Conservation (phyloP, 2,113 vertebrate species). For the Notothenia rossii region DNA sequence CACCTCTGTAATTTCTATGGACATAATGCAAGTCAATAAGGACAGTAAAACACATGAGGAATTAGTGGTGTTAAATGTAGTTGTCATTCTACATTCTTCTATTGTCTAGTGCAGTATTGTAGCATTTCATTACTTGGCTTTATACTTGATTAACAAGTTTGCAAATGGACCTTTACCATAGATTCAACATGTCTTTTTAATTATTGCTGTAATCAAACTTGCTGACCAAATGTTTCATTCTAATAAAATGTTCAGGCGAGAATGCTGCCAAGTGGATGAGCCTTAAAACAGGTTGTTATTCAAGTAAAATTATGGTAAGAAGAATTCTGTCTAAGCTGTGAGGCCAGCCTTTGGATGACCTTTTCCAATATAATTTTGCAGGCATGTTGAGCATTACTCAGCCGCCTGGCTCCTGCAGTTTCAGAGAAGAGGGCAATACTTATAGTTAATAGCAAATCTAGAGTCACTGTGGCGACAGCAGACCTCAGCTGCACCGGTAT, state of each 20-base stretch:
- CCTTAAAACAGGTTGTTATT: conserved; percentile 48
- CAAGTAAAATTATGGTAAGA: conserved; percentile 33
- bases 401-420: conserved; percentile 20
- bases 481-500: conserved; percentile 17
- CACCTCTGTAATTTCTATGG: conserved; percentile 33
- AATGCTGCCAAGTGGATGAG: conserved; percentile 7
- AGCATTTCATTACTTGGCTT: background rate
- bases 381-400: conserved; percentile 18
- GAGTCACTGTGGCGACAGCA: conserved; percentile 35
- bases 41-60: conserved; percentile 25
- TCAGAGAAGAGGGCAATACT: conserved; percentile 7
- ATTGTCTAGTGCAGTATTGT: background rate
- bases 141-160: background rate
- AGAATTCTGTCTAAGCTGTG: conserved; percentile 31
- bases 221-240: conserved; percentile 28
- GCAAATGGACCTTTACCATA: background rate
- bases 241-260: conserved; percentile 33
- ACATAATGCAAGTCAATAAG: conserved; percentile 29
- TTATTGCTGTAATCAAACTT: background rate
- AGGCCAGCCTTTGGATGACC: conserved; percentile 30
- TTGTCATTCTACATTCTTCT: background rate
- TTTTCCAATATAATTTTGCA: conserved; percentile 28
- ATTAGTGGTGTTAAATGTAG: conserved; percentile 20
- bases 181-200: too few species aligned
- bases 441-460: conserved; percentile 8